These are phyloP conservation scores for Macropus fuliginosus DNA, from an alignment of 2,797 vertebrate genomes.

Conservation along the genomic window DNA sequence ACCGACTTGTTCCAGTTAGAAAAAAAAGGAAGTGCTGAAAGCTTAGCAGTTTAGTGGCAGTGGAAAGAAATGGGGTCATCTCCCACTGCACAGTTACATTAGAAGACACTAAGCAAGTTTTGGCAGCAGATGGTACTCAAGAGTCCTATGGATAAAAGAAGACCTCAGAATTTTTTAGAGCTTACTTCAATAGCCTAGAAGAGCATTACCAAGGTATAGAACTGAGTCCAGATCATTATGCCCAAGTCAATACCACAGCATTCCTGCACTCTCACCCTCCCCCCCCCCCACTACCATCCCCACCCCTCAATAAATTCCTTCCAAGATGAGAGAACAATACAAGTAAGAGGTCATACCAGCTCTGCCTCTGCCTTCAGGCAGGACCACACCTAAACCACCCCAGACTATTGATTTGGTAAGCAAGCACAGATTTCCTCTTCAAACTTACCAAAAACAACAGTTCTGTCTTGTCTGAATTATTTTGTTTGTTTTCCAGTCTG, in stretches of 20 bases:
- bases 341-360: neutral
- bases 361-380: constrained; percentile 21
- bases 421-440: constrained; percentile 66
- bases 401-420: constrained; percentile 37
- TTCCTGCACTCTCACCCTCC: neutral
- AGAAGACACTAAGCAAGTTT: constrained; percentile 7
- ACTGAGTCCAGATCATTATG: neutral
- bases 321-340: neutral
- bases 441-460: constrained; percentile 62
- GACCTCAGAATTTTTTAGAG: constrained; percentile 25
- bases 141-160: constrained; percentile 31
- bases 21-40: constrained; percentile 63
- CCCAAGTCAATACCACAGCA: neutral
- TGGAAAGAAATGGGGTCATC: constrained; percentile 60
- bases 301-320: neutral
- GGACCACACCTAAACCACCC: constrained; percentile 34
- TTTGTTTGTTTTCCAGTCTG: constrained; percentile 79
- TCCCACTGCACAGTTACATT: constrained; percentile 35
- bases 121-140: neutral
- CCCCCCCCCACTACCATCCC: neutral
- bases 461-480: constrained; percentile 58
- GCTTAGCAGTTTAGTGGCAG: constrained; percentile 49
- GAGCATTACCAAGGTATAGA: neutral
- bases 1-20: constrained; percentile 52
- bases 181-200: constrained; percentile 19